Evolutionary conservation across 2,888 invertebrate genomes (phyloP).

Genomic region (Drosophila cracens): DNA sequence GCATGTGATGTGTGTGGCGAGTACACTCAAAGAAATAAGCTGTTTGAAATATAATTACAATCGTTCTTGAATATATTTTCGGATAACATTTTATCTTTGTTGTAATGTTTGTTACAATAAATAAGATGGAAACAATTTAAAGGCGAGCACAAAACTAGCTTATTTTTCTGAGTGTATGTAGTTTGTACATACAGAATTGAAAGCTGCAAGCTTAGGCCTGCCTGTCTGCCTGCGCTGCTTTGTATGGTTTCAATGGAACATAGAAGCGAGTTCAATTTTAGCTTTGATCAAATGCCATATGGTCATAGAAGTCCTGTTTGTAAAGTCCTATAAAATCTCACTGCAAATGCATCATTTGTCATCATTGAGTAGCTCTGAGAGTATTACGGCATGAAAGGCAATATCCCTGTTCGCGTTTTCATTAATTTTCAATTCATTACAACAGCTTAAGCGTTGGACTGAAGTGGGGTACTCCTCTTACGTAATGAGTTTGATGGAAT

Average conservation of each 20-base stretch:
- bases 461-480: background rate
- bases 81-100: background rate
- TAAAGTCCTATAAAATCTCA: background rate
- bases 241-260: conserved; percentile 3
- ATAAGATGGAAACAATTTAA: background rate
- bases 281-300: conserved; percentile 3
- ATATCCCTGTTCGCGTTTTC: background rate
- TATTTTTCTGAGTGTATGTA: background rate
- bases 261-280: background rate
- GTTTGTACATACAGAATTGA: background rate
- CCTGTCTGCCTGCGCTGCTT: background rate
- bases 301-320: background rate
- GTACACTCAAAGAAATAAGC: conserved; percentile 1
- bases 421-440: background rate
- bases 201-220: background rate
- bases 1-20: conserved; percentile 4
- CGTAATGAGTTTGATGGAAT: background rate
- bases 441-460: background rate
- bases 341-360: background rate
- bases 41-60: background rate
- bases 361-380: background rate
- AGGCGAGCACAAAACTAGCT: background rate
- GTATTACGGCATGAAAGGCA: background rate
- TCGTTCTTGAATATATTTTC: background rate
- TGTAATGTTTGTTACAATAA: background rate